These are phyloP conservation scores for Drosophila arizonae DNA, from an alignment of 1,140 invertebrate genomes.

Conservation along the genomic window DNA sequence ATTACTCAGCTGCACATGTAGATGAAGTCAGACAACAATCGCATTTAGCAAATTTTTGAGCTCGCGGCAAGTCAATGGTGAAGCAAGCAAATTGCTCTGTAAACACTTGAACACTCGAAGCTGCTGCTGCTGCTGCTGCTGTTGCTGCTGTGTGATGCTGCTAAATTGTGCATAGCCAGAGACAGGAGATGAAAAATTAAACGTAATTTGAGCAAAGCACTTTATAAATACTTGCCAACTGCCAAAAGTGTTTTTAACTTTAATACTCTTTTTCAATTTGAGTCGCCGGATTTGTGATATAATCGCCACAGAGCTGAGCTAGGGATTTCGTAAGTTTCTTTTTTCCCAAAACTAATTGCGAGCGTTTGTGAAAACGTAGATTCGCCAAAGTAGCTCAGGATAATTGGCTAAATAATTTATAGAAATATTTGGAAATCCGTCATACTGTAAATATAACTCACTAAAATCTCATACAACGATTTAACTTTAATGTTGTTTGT, in stretches of 20 bases:
- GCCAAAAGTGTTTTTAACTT: conserved; percentile 52
- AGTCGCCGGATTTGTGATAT: conserved; percentile 41
- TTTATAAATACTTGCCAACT: conserved; percentile 71
- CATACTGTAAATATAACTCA: no score
- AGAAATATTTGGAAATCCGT: background rate
- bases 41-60: conserved; percentile 23
- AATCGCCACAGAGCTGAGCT: conserved; percentile 8
- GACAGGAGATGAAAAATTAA: conserved; percentile 62
- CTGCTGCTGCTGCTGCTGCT: conserved; percentile 2
- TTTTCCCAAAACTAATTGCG: background rate
- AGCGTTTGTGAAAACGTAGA: background rate
- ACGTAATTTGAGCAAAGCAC: conserved; percentile 63
- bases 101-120: conserved; percentile 46
- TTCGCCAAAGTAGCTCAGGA: background rate
- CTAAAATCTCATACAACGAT: no score
- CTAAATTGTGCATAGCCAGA: conserved; percentile 70
- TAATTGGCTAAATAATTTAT: background rate
- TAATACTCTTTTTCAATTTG: conserved; percentile 63
- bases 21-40: conserved; percentile 24
- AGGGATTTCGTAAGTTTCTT: conserved; percentile 14
- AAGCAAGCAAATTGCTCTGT: conserved; percentile 65
- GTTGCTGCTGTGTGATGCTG: conserved; percentile 9
- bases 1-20: conserved; percentile 9
- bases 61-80: conserved; percentile 28
- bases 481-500: no score